Conservation (phyloP, 2,797 vertebrate species). For the Gobionotothen gibberifrons region DNA sequence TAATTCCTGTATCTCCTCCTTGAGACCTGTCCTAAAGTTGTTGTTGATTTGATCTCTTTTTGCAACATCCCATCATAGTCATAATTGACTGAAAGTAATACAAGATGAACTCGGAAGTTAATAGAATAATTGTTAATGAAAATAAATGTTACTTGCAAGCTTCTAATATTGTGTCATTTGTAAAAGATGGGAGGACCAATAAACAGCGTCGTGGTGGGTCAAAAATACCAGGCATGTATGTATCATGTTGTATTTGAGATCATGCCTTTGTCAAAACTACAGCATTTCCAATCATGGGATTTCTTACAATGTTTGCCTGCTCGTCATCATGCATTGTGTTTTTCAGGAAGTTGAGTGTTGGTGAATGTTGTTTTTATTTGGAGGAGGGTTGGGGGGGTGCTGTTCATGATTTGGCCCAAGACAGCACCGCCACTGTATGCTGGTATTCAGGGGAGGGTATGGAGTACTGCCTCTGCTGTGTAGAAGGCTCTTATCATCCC, state of each 20-base stretch:
- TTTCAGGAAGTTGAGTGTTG: conserved; percentile 21
- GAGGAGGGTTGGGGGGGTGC: background rate
- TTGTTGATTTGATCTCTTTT: too few species aligned
- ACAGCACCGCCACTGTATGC: conserved; percentile 51
- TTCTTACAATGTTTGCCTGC: conserved; percentile 3
- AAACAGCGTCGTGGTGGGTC: background rate
- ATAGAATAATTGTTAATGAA: background rate
- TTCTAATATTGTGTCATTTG: background rate
- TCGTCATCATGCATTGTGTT: conserved; percentile 21
- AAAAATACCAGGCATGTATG: background rate
- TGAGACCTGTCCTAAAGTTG: too few species aligned
- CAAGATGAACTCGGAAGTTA: background rate
- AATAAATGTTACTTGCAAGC: background rate
- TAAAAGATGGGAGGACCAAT: background rate
- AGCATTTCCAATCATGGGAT: conserved; percentile 13
- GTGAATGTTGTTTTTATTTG: background rate
- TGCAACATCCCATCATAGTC: too few species aligned
- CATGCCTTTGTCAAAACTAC: background rate
- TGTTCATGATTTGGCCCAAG: conserved; percentile 16
- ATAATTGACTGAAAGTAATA: too few species aligned
- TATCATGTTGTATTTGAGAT: background rate
- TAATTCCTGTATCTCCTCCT: too few species aligned
- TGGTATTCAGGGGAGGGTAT: conserved; percentile 42
- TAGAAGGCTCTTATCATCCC: conserved; percentile 66
- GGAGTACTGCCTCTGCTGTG: conserved; percentile 51